Percentiles rank a stretch among this genome's conserved stretches.
Evolutionary conservation across 2,888 invertebrate genomes (phyloP).

Genomic region (Petrophora chlorosata): DNA sequence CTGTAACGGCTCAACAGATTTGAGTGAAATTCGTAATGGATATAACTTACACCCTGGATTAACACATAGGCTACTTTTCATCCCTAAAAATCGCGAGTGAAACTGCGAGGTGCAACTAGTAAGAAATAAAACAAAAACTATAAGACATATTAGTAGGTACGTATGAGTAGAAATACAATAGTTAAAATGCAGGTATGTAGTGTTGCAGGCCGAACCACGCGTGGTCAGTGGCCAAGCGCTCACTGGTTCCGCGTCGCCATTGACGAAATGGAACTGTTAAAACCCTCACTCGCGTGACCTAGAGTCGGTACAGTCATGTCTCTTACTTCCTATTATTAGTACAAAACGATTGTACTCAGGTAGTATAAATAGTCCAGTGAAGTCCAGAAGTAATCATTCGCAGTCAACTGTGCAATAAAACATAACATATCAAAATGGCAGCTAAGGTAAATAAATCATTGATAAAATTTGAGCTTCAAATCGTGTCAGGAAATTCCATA

Average conservation of each 20-base stretch:
- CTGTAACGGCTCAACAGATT: no score
- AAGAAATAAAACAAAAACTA: no score
- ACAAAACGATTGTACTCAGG: slow-evolving; percentile 63
- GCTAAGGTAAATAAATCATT: slow-evolving; percentile 67
- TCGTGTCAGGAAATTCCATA: not conserved
- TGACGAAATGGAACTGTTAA: slow-evolving; percentile 69
- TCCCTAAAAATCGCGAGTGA: no score
- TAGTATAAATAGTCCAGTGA: slow-evolving; percentile 63
- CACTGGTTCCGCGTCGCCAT: slow-evolving; percentile 66
- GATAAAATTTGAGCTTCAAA: no score
- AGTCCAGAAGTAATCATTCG: slow-evolving; percentile 70
- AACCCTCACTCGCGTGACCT: slow-evolving; percentile 67
- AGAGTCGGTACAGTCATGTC: slow-evolving; percentile 57
- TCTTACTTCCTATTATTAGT: slow-evolving; percentile 77
- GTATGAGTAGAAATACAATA: slow-evolving; percentile 18
- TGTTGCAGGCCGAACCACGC: not conserved
- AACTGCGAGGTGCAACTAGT: no score
- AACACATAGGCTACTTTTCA: no score
- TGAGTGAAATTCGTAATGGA: no score
- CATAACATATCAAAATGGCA: slow-evolving; percentile 76
- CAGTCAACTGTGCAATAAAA: slow-evolving; percentile 72
- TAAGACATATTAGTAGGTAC: slow-evolving; percentile 17
- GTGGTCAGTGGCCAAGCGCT: slow-evolving; percentile 36
- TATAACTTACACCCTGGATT: no score
- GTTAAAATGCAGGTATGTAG: not conserved